Evolutionary conservation across 2,888 invertebrate species (phyloP).

Genomic region (Incurvaria masculella): DNA sequence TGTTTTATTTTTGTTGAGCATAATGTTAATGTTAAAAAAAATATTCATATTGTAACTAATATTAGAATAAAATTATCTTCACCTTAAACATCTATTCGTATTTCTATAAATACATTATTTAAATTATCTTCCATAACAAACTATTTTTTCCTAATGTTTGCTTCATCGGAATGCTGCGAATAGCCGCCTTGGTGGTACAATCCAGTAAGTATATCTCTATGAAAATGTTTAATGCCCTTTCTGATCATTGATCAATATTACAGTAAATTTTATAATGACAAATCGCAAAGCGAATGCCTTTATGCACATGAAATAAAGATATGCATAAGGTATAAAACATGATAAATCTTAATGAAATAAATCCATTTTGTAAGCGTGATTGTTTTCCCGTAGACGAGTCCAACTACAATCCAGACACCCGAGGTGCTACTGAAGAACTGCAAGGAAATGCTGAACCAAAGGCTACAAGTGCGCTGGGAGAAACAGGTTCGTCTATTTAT

Average conservation of each 20-base stretch:
- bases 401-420: conserved; percentile 64
- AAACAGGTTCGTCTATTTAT: conserved; percentile 50
- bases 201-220: conserved; percentile 91
- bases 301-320: too few species aligned
- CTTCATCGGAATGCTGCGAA: conserved; percentile 10
- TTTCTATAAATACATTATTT: too few species aligned
- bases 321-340: neutral
- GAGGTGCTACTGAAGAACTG: conserved; percentile 66
- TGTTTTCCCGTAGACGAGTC: conserved; percentile 66
- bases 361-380: conserved; percentile 2
- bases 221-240: too few species aligned
- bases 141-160: conserved; percentile 7
- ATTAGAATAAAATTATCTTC: too few species aligned
- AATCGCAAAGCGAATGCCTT: too few species aligned
- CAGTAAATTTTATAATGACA: conserved; percentile 7
- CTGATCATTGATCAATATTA: too few species aligned
- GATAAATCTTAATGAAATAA: neutral
- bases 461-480: conserved; percentile 86
- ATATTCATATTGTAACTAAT: too few species aligned
- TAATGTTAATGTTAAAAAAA: too few species aligned
- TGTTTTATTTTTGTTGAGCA: too few species aligned
- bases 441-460: conserved; percentile 77
- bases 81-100: too few species aligned
- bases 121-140: too few species aligned
- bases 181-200: conserved; percentile 93